Percentiles rank a stretch among this genome's conserved stretches.
These are phyloP conservation scores for Heliconius sara DNA, from an alignment of 2,888 invertebrate genomes.

Conservation along the genomic window DNA sequence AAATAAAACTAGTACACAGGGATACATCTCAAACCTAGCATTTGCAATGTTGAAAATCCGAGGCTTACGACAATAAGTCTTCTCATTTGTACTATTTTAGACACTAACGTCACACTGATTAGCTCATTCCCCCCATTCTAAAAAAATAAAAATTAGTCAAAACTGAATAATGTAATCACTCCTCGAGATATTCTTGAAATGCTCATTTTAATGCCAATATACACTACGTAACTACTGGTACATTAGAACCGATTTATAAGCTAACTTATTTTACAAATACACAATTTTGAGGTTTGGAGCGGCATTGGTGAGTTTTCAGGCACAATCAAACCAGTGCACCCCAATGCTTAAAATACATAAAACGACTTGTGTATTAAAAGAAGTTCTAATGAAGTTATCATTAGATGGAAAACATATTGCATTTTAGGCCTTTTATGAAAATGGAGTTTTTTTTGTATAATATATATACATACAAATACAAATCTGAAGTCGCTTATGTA, in stretches of 20 bases:
- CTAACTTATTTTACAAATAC: constrained; percentile 70
- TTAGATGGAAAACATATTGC: constrained; percentile 16
- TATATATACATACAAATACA: no score
- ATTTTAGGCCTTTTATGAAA: constrained; percentile 39
- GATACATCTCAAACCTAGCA: constrained; percentile 85
- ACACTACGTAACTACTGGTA: constrained; percentile 71
- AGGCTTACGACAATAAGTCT: constrained; percentile 85
- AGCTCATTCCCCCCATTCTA: constrained; percentile 77
- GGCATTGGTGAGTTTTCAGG: constrained; percentile 82
- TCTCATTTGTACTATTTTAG: constrained; percentile 85
- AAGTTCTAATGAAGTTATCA: background rate
- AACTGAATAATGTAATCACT: constrained; percentile 84
- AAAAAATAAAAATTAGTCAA: constrained; percentile 75
- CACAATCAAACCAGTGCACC: constrained; percentile 81
- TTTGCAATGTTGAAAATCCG: constrained; percentile 84
- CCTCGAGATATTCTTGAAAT: constrained; percentile 72
- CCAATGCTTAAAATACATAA: constrained; percentile 77
- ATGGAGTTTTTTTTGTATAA: constrained; percentile 19
- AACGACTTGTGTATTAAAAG: constrained; percentile 50
- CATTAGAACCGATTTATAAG: constrained; percentile 70
- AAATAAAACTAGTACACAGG: constrained; percentile 85
- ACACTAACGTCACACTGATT: constrained; percentile 83
- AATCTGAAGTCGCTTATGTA: constrained; percentile 62
- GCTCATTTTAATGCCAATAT: constrained; percentile 67
- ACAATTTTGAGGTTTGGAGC: constrained; percentile 84